A percentile compares a stretch with the other conserved stretches of the same genome.
phyloP scores from a whole-genome alignment of 2,888 invertebrate species.

The Bugula neritina region DNA sequence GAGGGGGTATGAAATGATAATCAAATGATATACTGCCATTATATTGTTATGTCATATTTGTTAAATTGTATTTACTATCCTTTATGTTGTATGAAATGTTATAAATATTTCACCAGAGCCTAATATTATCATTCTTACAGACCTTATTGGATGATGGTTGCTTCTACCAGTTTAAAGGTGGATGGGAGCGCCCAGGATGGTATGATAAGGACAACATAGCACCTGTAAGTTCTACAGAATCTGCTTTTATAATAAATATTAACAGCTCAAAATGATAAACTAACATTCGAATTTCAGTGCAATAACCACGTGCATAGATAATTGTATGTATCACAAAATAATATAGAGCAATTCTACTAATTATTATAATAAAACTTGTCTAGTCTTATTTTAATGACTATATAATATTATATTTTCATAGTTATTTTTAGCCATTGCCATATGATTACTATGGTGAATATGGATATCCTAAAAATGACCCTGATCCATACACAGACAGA shows the following conservation, averaged over 20 bases:
- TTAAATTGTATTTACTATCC: too few species aligned
- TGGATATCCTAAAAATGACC: conserved; percentile 61
- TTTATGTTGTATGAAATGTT: not conserved
- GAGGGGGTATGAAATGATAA: too few species aligned
- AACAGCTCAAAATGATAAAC: too few species aligned
- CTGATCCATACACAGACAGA: conserved; percentile 65
- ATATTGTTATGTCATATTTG: not conserved
- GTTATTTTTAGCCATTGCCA: conserved; percentile 35
- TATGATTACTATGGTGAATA: conserved; percentile 85
- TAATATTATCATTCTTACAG: conserved; percentile 43
- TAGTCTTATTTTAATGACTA: too few species aligned
- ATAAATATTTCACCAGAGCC: not conserved
- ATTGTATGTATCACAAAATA: too few species aligned
- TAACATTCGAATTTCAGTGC: too few species aligned
- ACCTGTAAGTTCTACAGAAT: conserved; percentile 54
- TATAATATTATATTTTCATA: too few species aligned
- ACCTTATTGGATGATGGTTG: conserved; percentile 70
- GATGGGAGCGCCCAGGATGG: conserved; percentile 85
- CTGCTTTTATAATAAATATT: too few species aligned
- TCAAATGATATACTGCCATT: not conserved
- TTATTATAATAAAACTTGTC: too few species aligned
- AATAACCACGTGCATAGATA: too few species aligned
- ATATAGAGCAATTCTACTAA: too few species aligned
- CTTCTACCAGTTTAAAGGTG: conserved; percentile 78
- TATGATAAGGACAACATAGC: conserved; percentile 59